Conservation (phyloP, 2,113 vertebrate genomes). For the Lophotis ruficrista region DNA sequence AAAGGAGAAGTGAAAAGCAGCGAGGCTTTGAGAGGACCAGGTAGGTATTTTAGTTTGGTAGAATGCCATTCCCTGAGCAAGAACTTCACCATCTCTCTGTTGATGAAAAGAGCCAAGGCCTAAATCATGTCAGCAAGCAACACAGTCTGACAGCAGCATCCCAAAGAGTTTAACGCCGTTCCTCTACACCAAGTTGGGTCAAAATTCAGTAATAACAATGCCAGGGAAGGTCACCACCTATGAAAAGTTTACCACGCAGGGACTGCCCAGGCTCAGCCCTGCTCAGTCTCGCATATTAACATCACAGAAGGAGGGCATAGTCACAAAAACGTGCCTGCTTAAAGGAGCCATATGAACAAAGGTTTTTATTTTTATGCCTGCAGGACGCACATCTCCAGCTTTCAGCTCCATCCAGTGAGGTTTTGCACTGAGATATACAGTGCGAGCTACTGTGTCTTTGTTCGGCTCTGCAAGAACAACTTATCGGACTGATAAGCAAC, state of each 20-base stretch:
- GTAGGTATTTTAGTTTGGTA: background rate
- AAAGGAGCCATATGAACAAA: background rate
- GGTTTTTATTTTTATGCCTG: background rate
- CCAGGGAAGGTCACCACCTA: background rate
- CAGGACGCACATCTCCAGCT: background rate
- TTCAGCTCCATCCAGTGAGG: background rate
- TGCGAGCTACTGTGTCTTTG: accelerated
- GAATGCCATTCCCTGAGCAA: background rate
- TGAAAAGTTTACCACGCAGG: background rate
- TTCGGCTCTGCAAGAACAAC: background rate
- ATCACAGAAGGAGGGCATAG: background rate
- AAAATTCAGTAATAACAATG: background rate
- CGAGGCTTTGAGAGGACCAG: background rate
- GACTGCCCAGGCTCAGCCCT: background rate
- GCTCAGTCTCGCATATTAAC: background rate
- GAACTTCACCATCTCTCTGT: background rate
- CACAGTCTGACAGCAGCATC: background rate
- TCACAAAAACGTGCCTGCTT: accelerated
- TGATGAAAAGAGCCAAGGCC: background rate
- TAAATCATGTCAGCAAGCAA: background rate
- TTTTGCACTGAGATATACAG: background rate
- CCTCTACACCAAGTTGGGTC: background rate
- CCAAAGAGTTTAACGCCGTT: background rate
- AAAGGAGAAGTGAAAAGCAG: background rate
- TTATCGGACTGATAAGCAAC: background rate